Evolutionary conservation across 2,797 vertebrate species (phyloP).

Genomic region (Scarus forsteni): DNA sequence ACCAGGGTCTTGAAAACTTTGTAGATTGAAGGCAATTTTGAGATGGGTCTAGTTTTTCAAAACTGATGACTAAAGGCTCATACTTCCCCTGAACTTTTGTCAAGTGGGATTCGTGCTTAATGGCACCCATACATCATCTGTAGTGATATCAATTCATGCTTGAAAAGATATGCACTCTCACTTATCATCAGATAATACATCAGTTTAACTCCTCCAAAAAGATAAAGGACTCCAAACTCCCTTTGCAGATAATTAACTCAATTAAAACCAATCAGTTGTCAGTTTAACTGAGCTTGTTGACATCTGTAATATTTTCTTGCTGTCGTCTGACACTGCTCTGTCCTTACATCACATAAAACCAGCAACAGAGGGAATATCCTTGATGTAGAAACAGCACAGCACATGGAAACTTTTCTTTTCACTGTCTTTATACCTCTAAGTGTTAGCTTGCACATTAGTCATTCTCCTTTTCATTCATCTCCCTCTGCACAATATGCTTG

Average conservation of each 20-base stretch:
- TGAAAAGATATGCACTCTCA: constrained; percentile 1
- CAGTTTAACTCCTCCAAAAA: constrained; percentile 8
- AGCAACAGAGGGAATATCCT: constrained; percentile 29
- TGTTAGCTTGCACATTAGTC: constrained; percentile 33
- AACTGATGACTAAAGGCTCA: no score
- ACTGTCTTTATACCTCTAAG: background rate
- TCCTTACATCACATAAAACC: constrained; percentile 10
- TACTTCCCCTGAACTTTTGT: no score
- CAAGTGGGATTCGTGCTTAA: no score
- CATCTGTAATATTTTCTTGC: constrained; percentile 25
- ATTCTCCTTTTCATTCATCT: constrained; percentile 43
- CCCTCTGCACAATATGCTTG: constrained; percentile 19
- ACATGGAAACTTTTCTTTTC: constrained; percentile 8
- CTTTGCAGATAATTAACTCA: constrained; percentile 44
- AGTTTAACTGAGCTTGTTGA: constrained; percentile 33
- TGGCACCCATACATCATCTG: background rate
- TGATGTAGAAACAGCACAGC: constrained; percentile 6
- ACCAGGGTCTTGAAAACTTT: no score
- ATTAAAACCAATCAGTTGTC: constrained; percentile 42
- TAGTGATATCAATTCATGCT: constrained; percentile 5
- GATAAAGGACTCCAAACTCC: constrained; percentile 19
- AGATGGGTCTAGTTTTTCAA: no score
- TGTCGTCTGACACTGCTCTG: constrained; percentile 5
- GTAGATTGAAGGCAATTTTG: no score
- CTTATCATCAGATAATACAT: constrained; percentile 17